Conservation (phyloP, 1,140 invertebrate genomes). For the Aphis craccivora region DNA sequence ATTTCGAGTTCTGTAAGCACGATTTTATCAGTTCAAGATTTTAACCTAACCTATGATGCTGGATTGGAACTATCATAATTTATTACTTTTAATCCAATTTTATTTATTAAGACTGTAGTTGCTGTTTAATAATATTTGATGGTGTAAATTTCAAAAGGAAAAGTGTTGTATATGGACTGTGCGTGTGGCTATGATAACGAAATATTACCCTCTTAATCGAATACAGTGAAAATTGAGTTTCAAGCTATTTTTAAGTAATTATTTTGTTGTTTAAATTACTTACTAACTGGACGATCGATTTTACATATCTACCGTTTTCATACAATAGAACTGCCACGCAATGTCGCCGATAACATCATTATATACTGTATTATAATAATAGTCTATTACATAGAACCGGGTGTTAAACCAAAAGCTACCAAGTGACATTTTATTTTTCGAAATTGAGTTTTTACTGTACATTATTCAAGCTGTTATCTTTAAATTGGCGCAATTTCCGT, state of each 20-base stretch:
- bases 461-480: neutral
- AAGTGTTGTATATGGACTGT: neutral
- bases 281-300: neutral
- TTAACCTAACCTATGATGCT: too few species aligned
- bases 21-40: too few species aligned
- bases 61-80: too few species aligned
- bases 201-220: neutral
- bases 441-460: neutral
- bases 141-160: neutral
- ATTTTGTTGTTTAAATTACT: neutral
- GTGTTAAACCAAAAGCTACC: neutral
- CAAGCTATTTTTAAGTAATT: neutral
- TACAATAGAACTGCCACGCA: neutral
- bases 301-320: neutral
- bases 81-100: too few species aligned
- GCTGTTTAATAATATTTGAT: too few species aligned
- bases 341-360: neutral
- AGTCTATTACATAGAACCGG: neutral
- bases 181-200: neutral
- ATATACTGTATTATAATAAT: neutral
- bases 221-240: neutral
- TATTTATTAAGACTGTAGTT: neutral
- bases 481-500: neutral
- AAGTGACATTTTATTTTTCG: neutral
- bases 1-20: too few species aligned